These are phyloP conservation scores for Scytalopus superciliaris DNA, from an alignment of 2,113 vertebrate genomes.

Conservation along the genomic window DNA sequence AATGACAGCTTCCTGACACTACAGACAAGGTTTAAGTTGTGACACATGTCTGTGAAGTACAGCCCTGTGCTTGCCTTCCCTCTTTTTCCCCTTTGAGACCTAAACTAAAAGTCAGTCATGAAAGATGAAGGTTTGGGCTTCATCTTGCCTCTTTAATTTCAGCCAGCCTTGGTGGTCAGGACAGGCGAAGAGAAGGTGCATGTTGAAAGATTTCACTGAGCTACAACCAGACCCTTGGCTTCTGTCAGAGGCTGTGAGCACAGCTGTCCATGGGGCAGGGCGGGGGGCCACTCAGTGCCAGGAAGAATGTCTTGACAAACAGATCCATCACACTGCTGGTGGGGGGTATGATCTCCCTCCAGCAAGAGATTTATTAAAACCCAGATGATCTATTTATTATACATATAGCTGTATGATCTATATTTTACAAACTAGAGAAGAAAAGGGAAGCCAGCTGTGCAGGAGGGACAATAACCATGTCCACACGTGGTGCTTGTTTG, in stretches of 20 bases:
- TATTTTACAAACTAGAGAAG: conserved; percentile 1
- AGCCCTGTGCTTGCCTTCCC: not conserved
- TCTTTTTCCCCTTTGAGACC: not conserved
- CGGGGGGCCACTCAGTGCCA: not conserved
- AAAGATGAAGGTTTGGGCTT: not conserved
- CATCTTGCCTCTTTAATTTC: not conserved
- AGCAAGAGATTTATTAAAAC: not conserved
- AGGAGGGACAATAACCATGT: conserved; percentile 1
- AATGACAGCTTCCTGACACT: not conserved
- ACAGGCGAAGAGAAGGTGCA: not conserved
- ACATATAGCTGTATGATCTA: not conserved
- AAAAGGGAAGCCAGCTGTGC: conserved; percentile 48
- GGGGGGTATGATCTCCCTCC: not conserved
- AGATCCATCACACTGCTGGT: not conserved
- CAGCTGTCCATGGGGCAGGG: not conserved
- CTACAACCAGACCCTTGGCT: not conserved
- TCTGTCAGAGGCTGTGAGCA: not conserved
- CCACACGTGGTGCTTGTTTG: conserved; percentile 1
- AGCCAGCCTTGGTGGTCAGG: not conserved
- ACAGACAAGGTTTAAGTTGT: not conserved
- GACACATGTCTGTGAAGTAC: not conserved
- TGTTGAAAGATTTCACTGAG: not conserved
- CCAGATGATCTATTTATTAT: not conserved
- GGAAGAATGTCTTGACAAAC: not conserved
- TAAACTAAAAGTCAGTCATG: not conserved